Evolutionary conservation across 1,140 invertebrate genomes (phyloP).

Genomic region (Bombus sylvicola): DNA sequence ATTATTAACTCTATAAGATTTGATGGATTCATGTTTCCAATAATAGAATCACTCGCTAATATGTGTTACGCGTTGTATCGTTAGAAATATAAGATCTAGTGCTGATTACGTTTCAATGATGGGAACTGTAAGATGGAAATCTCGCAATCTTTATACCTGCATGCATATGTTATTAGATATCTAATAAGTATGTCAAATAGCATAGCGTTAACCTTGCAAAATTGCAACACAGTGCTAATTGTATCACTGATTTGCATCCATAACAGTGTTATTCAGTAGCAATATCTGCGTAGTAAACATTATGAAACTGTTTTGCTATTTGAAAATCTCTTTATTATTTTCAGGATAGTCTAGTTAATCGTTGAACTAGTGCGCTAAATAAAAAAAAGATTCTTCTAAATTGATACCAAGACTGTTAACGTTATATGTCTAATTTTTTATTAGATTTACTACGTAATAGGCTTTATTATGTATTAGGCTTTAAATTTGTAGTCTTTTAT

Average conservation of each 20-base stretch:
- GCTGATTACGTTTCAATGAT: background rate
- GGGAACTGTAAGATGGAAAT: background rate
- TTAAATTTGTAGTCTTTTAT: too few species aligned
- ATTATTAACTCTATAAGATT: background rate
- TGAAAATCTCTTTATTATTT: too few species aligned
- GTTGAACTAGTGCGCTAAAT: too few species aligned
- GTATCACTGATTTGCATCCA: conserved; percentile 16
- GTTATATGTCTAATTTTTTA: too few species aligned
- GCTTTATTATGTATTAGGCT: too few species aligned
- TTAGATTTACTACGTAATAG: too few species aligned
- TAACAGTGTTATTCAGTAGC: too few species aligned
- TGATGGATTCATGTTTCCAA: background rate
- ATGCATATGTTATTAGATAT: background rate
- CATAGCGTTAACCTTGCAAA: background rate
- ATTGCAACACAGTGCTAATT: conserved; percentile 38
- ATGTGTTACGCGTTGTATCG: background rate
- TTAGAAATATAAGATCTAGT: background rate
- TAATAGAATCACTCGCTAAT: background rate
- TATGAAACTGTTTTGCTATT: too few species aligned
- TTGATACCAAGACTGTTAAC: too few species aligned
- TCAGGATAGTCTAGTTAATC: too few species aligned
- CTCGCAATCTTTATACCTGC: background rate
- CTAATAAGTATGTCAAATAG: background rate
- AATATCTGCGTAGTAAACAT: too few species aligned
- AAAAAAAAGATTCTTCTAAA: too few species aligned